Percentiles rank a stretch among this genome's conserved stretches.
phyloP scores from a whole-genome alignment of 2,113 vertebrate species.

The Suncus etruscus region DNA sequence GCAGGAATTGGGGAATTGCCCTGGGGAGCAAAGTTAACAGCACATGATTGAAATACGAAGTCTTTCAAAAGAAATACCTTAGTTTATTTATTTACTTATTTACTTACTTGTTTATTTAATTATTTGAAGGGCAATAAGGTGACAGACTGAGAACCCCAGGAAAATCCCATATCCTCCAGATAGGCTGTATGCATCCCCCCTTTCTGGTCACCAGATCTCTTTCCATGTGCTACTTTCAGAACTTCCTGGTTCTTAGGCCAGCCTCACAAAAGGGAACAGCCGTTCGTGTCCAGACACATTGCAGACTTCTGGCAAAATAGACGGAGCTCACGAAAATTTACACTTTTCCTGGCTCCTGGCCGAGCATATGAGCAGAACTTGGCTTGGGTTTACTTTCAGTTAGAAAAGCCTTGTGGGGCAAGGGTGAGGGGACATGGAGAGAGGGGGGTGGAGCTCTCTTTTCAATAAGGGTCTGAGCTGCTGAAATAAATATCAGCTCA shows the following conservation, averaged over 20 bases:
- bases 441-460: constrained; percentile 73
- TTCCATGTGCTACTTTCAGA: constrained; percentile 65
- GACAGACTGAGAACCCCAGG: constrained; percentile 74
- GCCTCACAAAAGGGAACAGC: constrained; percentile 87
- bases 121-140: constrained; percentile 1
- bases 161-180: constrained; percentile 65
- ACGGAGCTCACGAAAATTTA: constrained; percentile 89
- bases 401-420: constrained; percentile 89
- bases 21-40: constrained; percentile 77
- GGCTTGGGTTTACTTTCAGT: constrained; percentile 93
- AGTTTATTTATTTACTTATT: background rate
- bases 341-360: constrained; percentile 90
- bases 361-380: constrained; percentile 91
- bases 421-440: constrained; percentile 65
- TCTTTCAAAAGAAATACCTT: constrained; percentile 70
- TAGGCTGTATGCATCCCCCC: constrained; percentile 45
- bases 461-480: constrained; percentile 87
- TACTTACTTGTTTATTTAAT: background rate
- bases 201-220: background rate
- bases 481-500: constrained; percentile 89
- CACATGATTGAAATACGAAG: constrained; percentile 14
- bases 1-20: background rate
- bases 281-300: constrained; percentile 90
- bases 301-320: constrained; percentile 91
- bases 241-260: constrained; percentile 87